Base-by-base conservation (phyloP, 2,113 vertebrate genomes). In the Nothocercus nigrocapillus region DNA sequence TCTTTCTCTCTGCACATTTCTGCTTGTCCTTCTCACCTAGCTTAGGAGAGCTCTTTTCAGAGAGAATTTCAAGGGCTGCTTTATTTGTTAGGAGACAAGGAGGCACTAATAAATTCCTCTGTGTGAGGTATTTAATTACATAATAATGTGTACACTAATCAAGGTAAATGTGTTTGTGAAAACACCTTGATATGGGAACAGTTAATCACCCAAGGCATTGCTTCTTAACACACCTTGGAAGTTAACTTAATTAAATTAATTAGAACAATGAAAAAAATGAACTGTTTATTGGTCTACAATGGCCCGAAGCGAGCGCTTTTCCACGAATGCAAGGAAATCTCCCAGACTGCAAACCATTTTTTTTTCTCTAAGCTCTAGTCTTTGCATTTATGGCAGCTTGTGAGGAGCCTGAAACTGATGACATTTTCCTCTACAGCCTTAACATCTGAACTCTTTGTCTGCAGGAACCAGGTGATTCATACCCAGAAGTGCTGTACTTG, bases 111-210 rank as follows among this genome's bases (percentile, higher is more conserved):
- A 98, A 98, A 98, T 98, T 98, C 98, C 98, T 98, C 97, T 98
- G 98, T 98, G 98, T 98, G 97, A 98, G 98, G 97, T 98, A 98
- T 98, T 98, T 98, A 98, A 98, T 98, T 98, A 98, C 98, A 98
- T 98, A 98, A 98, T 98, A 98, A 98, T 98, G 98, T 98, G 98
- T 98, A 98, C 98, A 98, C 98, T 98, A 98, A 98, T 98, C 98
- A 98, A 97, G 97, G 98, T 98, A 98, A 98, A 98, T 98, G 98
- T 98, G 98, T 98, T 98, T 98, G 98, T 98, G 98, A 98, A 98
- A 98, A 98, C 98, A 98, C 98, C 98, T 98, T 98, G 98, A 98
- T 98, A 98, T 98, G 98, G 98, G 98, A 98, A 98, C 98, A 98
- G 98, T 98, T 98, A 98, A 98, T 98, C 98, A 98, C 97, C 98